Evolutionary conservation across 1,140 invertebrate species (phyloP).

Genomic region (Eumeta japonica): DNA sequence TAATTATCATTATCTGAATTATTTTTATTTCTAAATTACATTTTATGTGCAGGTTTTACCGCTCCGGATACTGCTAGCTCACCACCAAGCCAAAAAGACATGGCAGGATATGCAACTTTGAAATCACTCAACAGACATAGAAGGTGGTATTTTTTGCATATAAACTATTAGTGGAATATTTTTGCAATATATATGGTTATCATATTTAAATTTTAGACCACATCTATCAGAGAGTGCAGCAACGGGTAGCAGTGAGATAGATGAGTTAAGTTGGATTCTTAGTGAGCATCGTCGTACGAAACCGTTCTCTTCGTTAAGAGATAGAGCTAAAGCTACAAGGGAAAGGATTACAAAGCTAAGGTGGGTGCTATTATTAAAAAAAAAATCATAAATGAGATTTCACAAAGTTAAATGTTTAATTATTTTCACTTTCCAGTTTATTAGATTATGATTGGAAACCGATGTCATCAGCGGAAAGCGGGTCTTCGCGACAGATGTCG

Average conservation of each 20-base stretch:
- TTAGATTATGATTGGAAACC: slow-evolving; percentile 53
- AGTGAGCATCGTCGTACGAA: slow-evolving; percentile 29
- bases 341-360: slow-evolving; percentile 41
- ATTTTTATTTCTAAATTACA: slow-evolving; percentile 6
- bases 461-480: slow-evolving; percentile 18
- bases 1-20: too few species aligned
- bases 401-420: neutral
- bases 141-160: slow-evolving; percentile 24
- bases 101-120: slow-evolving; percentile 79
- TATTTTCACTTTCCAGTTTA: slow-evolving; percentile 8
- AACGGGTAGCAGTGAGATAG: slow-evolving; percentile 35
- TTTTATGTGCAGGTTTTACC: slow-evolving; percentile 35
- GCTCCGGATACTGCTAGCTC: slow-evolving; percentile 50
- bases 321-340: slow-evolving; percentile 31
- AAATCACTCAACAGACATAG: slow-evolving; percentile 69
- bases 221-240: slow-evolving; percentile 45
- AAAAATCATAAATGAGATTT: neutral
- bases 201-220: slow-evolving; percentile 22
- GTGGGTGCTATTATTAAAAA: slow-evolving; percentile 6
- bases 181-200: neutral
- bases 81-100: slow-evolving; percentile 69
- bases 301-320: slow-evolving; percentile 38
- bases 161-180: neutral
- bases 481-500: neutral
- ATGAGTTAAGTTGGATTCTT: slow-evolving; percentile 39